Percentiles rank a stretch among this genome's conserved stretches.
These are phyloP conservation scores for Nothobranchius furzeri DNA, from an alignment of 2,113 vertebrate genomes.

Conservation along the genomic window DNA sequence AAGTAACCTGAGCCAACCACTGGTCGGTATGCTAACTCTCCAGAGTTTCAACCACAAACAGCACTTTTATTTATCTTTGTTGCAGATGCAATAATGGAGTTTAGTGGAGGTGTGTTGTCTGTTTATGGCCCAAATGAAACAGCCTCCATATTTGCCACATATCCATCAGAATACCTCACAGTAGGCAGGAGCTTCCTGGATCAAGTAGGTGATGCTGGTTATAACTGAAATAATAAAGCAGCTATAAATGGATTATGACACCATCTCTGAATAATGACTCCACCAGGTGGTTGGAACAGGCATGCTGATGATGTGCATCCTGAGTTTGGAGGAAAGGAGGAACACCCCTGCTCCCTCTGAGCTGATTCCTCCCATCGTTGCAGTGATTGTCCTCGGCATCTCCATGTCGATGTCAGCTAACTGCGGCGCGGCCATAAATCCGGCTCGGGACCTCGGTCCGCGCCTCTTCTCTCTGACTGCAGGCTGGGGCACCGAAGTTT, in stretches of 20 bases:
- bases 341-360: constrained; percentile 78
- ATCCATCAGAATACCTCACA: constrained; percentile 76
- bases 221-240: no score
- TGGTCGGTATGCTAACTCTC: no score
- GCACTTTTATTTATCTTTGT: constrained; percentile 6
- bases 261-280: no score
- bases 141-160: constrained; percentile 87
- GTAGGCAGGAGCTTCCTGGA: constrained; percentile 80
- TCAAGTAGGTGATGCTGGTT: constrained; percentile 73
- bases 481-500: constrained; percentile 87
- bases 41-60: no score
- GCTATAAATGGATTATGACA: no score
- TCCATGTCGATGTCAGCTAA: constrained; percentile 81
- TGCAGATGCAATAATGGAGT: constrained; percentile 80
- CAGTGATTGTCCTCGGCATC: constrained; percentile 78
- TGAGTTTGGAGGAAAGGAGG: constrained; percentile 76
- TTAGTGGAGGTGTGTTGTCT: constrained; percentile 78
- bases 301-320: constrained; percentile 78
- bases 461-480: constrained; percentile 85
- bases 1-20: no score
- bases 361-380: constrained; percentile 79
- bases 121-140: constrained; percentile 82
- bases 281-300: constrained; percentile 82
- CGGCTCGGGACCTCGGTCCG: constrained; percentile 86
- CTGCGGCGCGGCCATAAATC: constrained; percentile 87